Conservation (phyloP, 2,797 vertebrate genomes). For the Carapus acus region DNA sequence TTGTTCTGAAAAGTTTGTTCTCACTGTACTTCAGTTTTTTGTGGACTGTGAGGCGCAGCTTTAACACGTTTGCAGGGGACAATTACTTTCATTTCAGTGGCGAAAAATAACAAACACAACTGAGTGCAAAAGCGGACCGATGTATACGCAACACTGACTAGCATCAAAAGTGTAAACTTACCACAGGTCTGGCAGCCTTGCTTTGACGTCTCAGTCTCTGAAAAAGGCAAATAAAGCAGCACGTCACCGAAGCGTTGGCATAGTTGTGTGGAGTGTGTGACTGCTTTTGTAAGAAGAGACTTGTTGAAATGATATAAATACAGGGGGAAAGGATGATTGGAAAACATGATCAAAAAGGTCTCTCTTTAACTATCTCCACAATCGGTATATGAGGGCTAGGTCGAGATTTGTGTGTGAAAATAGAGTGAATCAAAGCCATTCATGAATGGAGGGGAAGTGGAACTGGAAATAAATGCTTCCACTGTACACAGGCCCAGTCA, state of each 20-base stretch:
- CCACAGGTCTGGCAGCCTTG: slow-evolving; percentile 66
- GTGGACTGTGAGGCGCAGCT: no score
- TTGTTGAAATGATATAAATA: not conserved
- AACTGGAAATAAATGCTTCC: slow-evolving; percentile 66
- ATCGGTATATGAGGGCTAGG: slow-evolving; percentile 48
- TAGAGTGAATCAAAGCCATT: slow-evolving; percentile 73
- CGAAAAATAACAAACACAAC: not conserved
- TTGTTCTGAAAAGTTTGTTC: no score
- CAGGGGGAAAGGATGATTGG: no score
- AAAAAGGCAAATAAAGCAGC: slow-evolving; percentile 41
- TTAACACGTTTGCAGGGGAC: no score
- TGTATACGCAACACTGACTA: not conserved
- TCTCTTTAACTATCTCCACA: slow-evolving; percentile 36
- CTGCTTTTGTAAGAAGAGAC: not conserved
- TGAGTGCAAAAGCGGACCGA: not conserved
- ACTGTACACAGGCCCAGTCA: slow-evolving; percentile 56
- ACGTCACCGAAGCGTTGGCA: slow-evolving; percentile 7
- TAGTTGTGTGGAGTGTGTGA: not conserved
- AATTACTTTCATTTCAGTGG: not conserved
- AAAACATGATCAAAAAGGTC: slow-evolving; percentile 1
- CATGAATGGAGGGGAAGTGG: slow-evolving; percentile 66
- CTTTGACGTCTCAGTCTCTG: slow-evolving; percentile 73
- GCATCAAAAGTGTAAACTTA: slow-evolving; percentile 50
- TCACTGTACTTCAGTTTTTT: no score
- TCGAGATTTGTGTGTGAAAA: slow-evolving; percentile 54